Percentiles rank a stretch among this genome's conserved stretches.
These are phyloP conservation scores for Corapipo altera DNA, from an alignment of 2,113 vertebrate genomes.

Conservation along the genomic window DNA sequence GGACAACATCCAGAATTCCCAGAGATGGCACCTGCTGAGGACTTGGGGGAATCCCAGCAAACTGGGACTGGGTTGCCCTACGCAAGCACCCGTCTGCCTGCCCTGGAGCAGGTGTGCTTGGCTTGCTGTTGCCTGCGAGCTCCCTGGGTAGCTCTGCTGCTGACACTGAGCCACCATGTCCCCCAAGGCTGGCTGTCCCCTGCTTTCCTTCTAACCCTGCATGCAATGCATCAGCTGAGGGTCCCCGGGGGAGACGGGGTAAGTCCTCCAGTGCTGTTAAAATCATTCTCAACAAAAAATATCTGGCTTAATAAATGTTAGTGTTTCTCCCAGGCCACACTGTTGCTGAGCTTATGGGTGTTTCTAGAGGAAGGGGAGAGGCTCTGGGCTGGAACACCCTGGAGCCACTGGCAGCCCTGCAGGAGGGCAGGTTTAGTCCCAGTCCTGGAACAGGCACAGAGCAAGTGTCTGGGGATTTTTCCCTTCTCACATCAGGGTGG, in stretches of 20 bases:
- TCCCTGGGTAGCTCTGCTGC: not conserved
- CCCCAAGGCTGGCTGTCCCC: not conserved
- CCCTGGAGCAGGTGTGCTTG: not conserved
- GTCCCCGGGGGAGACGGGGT: not conserved
- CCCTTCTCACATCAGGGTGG: not conserved
- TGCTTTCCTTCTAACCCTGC: slow-evolving; percentile 3
- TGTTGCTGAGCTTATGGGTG: not conserved
- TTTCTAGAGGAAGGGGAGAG: not conserved
- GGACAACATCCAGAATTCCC: not conserved
- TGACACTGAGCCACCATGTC: not conserved
- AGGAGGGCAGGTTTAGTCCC: not conserved
- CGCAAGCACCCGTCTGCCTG: not conserved
- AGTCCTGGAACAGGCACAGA: not conserved
- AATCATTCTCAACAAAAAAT: not conserved
- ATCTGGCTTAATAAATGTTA: slow-evolving; percentile 56
- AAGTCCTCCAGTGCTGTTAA: not conserved
- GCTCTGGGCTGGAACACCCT: not conserved
- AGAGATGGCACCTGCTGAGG: not conserved
- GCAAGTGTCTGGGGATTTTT: not conserved
- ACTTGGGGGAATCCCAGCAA: not conserved
- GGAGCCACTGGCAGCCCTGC: not conserved
- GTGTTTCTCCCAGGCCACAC: not conserved
- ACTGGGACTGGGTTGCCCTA: not conserved
- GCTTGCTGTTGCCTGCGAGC: not conserved
- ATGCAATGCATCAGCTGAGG: not conserved